These are phyloP conservation scores for Myotis davidii DNA, from an alignment of 2,113 vertebrate genomes.

Conservation along the genomic window DNA sequence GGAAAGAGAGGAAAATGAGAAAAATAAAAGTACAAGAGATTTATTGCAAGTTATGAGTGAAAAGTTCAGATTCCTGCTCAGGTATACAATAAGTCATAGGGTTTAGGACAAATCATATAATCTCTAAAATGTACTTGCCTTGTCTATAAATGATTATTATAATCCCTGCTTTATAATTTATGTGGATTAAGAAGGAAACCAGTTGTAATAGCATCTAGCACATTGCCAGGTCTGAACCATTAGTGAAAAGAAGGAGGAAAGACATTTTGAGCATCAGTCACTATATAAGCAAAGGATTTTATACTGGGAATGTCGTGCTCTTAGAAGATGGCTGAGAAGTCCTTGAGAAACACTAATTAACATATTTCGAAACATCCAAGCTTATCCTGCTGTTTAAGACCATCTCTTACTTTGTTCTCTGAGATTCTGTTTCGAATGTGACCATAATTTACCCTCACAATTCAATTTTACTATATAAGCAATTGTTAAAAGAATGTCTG, in stretches of 20 bases:
- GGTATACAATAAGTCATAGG: background rate
- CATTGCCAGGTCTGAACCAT: background rate
- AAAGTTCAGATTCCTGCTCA: background rate
- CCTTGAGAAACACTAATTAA: background rate
- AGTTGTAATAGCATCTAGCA: background rate
- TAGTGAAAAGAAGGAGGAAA: background rate
- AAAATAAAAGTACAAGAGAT: background rate
- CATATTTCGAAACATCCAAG: background rate
- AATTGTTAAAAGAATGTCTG: background rate
- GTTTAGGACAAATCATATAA: background rate
- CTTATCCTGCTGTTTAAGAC: background rate
- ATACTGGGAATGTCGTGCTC: background rate
- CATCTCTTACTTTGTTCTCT: background rate
- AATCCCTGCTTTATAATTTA: background rate
- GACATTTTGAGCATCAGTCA: background rate
- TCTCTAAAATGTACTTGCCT: background rate
- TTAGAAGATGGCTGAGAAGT: background rate
- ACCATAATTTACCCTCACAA: background rate
- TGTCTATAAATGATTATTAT: background rate
- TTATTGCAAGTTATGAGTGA: background rate
- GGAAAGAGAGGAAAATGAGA: background rate
- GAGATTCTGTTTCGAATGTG: background rate
- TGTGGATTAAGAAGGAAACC: background rate
- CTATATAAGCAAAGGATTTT: background rate
- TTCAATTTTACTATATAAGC: background rate